Percentiles rank a stretch among this genome's conserved stretches.
phyloP scores from a whole-genome alignment of 2,888 invertebrate genomes.

The Chaetoderma sp. region DNA sequence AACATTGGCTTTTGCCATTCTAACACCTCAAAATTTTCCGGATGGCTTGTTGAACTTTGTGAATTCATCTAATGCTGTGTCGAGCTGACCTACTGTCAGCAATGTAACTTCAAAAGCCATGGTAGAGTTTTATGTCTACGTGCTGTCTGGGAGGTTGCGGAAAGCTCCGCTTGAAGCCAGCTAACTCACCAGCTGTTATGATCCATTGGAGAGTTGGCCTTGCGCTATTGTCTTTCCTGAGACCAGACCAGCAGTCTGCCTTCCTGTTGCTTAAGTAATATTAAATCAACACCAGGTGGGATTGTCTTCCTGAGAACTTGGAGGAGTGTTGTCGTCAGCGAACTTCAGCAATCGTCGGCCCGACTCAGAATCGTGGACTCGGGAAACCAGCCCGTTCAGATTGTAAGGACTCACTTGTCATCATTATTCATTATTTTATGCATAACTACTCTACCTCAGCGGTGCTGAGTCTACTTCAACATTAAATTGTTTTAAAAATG shows the following conservation, averaged over 20 bases:
- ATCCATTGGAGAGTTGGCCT: not conserved
- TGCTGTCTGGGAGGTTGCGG: not conserved
- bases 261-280: not conserved
- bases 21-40: not conserved
- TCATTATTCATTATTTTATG: too few species aligned
- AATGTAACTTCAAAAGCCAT: too few species aligned
- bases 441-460: too few species aligned
- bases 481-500: too few species aligned
- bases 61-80: not conserved
- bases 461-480: too few species aligned
- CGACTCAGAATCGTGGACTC: too few species aligned
- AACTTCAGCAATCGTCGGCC: too few species aligned
- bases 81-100: too few species aligned
- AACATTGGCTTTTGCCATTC: not conserved
- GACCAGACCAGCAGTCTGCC: not conserved
- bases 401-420: too few species aligned
- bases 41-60: not conserved
- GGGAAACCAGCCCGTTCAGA: too few species aligned
- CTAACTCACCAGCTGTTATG: not conserved
- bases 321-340: not conserved
- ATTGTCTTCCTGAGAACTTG: not conserved
- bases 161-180: not conserved
- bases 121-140: not conserved
- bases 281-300: not conserved
- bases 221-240: not conserved